Evolutionary conservation across 2,113 vertebrate species (phyloP), one percentile per base, ranked within the genome.

Genomic region (Mionectes macconnelli): DNA sequence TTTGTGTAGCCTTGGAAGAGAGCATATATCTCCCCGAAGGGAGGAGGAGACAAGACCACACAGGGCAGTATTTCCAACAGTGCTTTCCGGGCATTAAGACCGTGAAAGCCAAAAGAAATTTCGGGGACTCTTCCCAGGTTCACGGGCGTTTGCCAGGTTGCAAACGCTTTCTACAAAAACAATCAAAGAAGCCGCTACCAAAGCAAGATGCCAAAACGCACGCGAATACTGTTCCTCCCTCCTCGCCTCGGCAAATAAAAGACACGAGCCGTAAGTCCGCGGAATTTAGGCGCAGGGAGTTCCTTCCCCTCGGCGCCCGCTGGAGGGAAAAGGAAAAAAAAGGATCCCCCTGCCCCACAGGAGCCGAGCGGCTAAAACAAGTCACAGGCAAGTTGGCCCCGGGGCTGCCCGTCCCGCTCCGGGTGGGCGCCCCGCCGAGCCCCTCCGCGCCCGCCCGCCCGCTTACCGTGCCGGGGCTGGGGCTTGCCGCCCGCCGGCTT

Each of bases 381-480:
- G 69, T 79, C 56, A 2, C 73, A 2, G 62, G 7, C 53, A 73
- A 95, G 90, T 84, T 89, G 40, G 18, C 63, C 67, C 22, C 49
- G 5, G 30, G 22, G 76, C 47, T 73, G 47, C 60, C 52, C 45
- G 80, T 69, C 76, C 52, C 93, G 27, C 30, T 70, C 8, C 44
- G 49, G 49, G 21, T 5, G 86, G 33, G 67, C 37, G 14, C 23
- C 77, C 68, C 57, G 13, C 73, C 37, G 39, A 47, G 33, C 78
- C 89, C 49, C 56, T 31, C 63, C 35, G 47, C 57, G 30, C 66
- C 55, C 90, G 28, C 66, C 55, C 90, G 28, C 90, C 68, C 69
- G 78, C 97, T 98, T 97, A 98, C 98, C 97, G 67, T 55, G 94
- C 83, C 55, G 57, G 24, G 89, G 52, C 90, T 91, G 97, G 57